Base-by-base conservation (phyloP, 2,797 vertebrate species). In the Sebastes hubbsi region DNA sequence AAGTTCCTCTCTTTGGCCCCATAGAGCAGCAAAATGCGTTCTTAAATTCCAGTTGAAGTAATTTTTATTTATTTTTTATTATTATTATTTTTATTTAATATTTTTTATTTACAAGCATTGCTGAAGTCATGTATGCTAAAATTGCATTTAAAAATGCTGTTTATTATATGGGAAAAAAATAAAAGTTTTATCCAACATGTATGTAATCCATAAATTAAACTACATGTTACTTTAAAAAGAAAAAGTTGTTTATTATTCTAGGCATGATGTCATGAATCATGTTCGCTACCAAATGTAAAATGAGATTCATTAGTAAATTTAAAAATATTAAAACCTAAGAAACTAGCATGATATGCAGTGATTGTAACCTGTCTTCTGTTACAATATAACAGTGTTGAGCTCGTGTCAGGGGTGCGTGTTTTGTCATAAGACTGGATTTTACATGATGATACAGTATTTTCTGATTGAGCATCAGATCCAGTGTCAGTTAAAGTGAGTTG, bases 211-310 rank as follows among this genome's bases (percentile, higher is more conserved):
- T 34, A 1, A 58, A 63, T 36, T 25, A 65, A 75, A 63, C n/a
- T 11, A 71, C 7, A 30, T 3, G 4, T 4, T 30, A 5, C 4
- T 71, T 63, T 18, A 16, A 8, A 29, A 63, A 70, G 75, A 63
- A 70, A 77, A 64, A 56, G 8, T 12, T 0, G 54, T 84, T 86
- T 80, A 80, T 77, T 87, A 63, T 49, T 38, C 5, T 42, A 8
- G 3, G 2, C 24, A 72, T 38, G 73, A 10, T 16, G 1, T 76
- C 24, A 67, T 24, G 8, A n/a, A 55, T 70, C 24, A 66, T 38
- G 5, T 34, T 74, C n/a, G 74, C n/a, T 54, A 29, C 4, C 4
- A 62, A 76, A 36, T 62, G 2, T 10, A 25, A 72, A 60, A 64
- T 58, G 0, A 32, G 29, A 30, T 25, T 27, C 5, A 42, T 27